Base-by-base conservation (phyloP, 1,140 invertebrate species). In the Sesamia nonagrioides region DNA sequence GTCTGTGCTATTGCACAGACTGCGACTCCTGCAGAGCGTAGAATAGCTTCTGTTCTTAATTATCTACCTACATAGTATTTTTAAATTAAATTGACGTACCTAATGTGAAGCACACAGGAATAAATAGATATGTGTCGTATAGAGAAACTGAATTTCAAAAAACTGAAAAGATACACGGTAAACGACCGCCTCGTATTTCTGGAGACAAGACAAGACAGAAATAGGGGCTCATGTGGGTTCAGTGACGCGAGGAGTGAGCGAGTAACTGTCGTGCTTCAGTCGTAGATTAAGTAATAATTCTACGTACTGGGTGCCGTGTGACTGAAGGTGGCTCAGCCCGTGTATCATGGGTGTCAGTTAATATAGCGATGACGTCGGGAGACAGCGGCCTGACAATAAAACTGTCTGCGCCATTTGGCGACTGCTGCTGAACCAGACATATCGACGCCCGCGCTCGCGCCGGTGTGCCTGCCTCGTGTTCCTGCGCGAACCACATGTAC, bases 181-280 rank as follows among this genome's bases (percentile, higher is more conserved):
- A 79, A 80, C 68, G 77, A 83, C 80, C 82, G 60, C 79, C 76
- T 79, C 78, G 80, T 92, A 91, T 91, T 90, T 92, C 87, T 92
- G 88, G 86, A 89, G 88, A 92, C 91, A 89, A 87, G 86, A 91
- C 90, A 90, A 86, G 83, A 84, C 86, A 82, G 82, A 92, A 92
- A 91, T 92, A 92, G 89, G 82, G 86, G 88, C 85, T 89, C 85
- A 72, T 61, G 77, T 63, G 79, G 73, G 82, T 79, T 79, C 80
- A 90, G 87, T 91, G 89, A 92, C 90, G 90, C 82, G 86, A 77
- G 56, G 79, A 76, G 80, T 66, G 66, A 56, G 50, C 52, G 58
- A 58, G 72, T 77, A 73, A 82, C 77, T 77, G 58, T 79, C 68
- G 80, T 82, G 78, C 78, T 82, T 79, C 73, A 77, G 37, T 79